Conservation (phyloP, 1,140 invertebrate species). For the Lordiphosa stackelbergi region DNA sequence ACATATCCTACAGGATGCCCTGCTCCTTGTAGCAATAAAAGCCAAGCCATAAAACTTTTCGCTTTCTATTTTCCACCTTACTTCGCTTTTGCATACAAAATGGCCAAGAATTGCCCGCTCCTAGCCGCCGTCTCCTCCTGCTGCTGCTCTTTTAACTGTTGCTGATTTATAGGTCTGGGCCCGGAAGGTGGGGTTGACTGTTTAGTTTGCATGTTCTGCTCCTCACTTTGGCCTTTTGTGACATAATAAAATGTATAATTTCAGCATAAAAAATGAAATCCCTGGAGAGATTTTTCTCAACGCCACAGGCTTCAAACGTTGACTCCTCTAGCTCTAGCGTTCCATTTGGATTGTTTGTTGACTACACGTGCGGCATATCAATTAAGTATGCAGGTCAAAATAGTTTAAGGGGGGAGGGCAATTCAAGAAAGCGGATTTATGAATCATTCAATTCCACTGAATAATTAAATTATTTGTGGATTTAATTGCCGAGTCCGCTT, state of each 20-base stretch:
- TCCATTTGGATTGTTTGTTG: slow-evolving; percentile 32
- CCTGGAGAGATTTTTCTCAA: slow-evolving; percentile 46
- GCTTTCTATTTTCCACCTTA: slow-evolving; percentile 46
- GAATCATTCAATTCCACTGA: too few relatives aligned
- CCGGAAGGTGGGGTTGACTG: slow-evolving; percentile 26
- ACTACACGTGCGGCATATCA: slow-evolving; percentile 56
- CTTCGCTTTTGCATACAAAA: slow-evolving; percentile 46
- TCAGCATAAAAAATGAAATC: slow-evolving; percentile 61
- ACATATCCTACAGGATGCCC: slow-evolving; percentile 20
- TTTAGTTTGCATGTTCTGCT: slow-evolving; percentile 51
- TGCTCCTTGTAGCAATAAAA: slow-evolving; percentile 11
- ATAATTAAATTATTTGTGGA: too few relatives aligned
- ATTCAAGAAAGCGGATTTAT: background rate
- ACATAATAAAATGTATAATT: slow-evolving; percentile 72
- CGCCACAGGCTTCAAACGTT: background rate
- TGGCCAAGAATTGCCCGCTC: slow-evolving; percentile 36
- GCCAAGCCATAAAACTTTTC: slow-evolving; percentile 25
- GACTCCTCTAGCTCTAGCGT: background rate
- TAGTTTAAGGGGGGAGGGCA: slow-evolving; percentile 47
- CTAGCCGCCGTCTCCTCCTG: slow-evolving; percentile 31
- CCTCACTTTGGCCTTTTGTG: slow-evolving; percentile 22
- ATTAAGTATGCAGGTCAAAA: slow-evolving; percentile 66
- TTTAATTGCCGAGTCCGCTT: too few relatives aligned
- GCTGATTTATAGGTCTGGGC: slow-evolving; percentile 47
- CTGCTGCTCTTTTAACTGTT: slow-evolving; percentile 45